Evolutionary conservation across 2,888 invertebrate genomes (phyloP).

Genomic region (Leptopilina syphax): DNA sequence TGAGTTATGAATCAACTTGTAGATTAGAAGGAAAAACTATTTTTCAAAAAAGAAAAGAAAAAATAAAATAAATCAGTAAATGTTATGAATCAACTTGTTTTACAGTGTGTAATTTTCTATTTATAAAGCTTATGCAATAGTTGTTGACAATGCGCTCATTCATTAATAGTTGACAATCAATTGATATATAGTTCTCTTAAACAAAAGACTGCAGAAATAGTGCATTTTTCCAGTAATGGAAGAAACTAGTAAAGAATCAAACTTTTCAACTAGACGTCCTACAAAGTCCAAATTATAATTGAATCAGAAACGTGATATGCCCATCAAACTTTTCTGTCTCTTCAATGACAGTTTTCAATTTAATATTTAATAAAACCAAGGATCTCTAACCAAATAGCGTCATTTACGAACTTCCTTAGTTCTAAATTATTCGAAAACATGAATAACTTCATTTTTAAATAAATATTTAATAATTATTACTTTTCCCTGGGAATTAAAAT

Average conservation of each 20-base stretch:
- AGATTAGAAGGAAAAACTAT: no score
- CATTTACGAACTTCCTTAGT: no score
- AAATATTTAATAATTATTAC: no score
- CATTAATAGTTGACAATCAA: conserved; percentile 41
- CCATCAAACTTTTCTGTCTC: neutral
- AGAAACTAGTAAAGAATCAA: conserved; percentile 49
- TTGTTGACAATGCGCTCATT: conserved; percentile 21
- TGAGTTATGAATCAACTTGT: no score
- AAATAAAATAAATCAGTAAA: neutral
- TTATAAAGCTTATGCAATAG: neutral
- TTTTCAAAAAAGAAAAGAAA: neutral
- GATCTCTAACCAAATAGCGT: no score
- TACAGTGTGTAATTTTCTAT: neutral
- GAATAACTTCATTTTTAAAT: no score
- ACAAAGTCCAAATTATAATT: conserved; percentile 36
- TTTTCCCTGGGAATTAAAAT: no score
- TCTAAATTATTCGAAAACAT: no score
- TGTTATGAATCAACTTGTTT: conserved; percentile 4
- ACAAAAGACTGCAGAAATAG: conserved; percentile 37
- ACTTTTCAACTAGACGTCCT: conserved; percentile 46
- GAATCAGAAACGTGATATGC: neutral
- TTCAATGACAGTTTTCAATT: neutral
- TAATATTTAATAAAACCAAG: no score
- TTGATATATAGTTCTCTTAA: conserved; percentile 40
- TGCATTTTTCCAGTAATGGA: conserved; percentile 45